Evolutionary conservation across 2,797 vertebrate species (phyloP).

Genomic region (Danio kyathit): DNA sequence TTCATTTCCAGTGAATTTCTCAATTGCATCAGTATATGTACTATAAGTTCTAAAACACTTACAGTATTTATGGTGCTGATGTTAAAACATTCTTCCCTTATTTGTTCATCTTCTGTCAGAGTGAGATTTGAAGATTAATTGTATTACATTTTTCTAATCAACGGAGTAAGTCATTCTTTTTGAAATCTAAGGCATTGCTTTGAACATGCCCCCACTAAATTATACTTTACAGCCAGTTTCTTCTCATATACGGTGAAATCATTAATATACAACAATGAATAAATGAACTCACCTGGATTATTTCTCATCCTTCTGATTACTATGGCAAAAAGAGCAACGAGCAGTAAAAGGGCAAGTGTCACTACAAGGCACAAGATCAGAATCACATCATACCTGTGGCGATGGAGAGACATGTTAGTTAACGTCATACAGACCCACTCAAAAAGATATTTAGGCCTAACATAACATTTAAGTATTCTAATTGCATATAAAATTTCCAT

Average conservation of each 20-base stretch:
- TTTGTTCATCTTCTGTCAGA: background rate
- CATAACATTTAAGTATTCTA: too few relatives aligned
- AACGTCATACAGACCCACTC: too few relatives aligned
- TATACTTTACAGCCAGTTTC: too few relatives aligned
- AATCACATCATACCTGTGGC: background rate
- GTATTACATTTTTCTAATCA: background rate
- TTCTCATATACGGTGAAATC: too few relatives aligned
- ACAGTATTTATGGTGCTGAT: background rate
- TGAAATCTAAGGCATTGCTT: too few relatives aligned
- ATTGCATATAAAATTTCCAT: too few relatives aligned
- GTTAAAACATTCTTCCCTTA: background rate
- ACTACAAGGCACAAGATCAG: background rate
- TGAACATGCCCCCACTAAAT: too few relatives aligned
- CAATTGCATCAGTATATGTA: background rate
- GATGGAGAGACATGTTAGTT: background rate
- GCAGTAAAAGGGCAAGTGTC: background rate
- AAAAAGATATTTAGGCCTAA: too few relatives aligned
- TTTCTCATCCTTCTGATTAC: background rate
- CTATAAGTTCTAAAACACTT: background rate
- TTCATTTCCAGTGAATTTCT: background rate
- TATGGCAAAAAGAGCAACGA: conserved; percentile 14
- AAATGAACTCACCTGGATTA: background rate
- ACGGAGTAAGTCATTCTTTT: too few relatives aligned
- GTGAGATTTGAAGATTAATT: background rate
- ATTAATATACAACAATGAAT: too few relatives aligned